Conservation (phyloP, 1,140 invertebrate genomes). For the Bombus terrestris region DNA sequence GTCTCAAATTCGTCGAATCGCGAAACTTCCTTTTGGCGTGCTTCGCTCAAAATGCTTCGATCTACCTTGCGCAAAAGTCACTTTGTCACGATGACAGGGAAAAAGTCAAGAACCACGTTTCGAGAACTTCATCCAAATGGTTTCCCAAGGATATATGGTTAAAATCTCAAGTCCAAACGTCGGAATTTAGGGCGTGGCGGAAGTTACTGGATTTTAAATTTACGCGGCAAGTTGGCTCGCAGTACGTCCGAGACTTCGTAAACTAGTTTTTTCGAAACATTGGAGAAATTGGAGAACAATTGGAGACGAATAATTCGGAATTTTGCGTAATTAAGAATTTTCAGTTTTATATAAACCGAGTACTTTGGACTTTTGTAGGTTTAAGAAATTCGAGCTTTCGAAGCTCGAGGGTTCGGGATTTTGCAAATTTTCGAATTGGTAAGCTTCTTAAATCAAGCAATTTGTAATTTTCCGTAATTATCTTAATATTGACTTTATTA, state of each 20-base stretch:
- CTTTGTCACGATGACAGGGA: not conserved
- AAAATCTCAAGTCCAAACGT: not conserved
- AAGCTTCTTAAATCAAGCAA: not conserved
- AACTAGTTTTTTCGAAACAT: too few species aligned
- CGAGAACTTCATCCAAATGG: not conserved
- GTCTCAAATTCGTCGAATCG: conserved; percentile 5
- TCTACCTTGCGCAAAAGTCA: not conserved
- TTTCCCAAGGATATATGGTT: not conserved
- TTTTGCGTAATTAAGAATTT: not conserved
- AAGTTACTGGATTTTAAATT: not conserved
- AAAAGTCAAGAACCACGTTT: too few species aligned
- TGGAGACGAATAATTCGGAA: not conserved
- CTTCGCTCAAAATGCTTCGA: not conserved
- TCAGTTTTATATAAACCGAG: not conserved
- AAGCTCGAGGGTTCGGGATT: not conserved
- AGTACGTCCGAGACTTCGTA: too few species aligned
- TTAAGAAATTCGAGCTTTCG: not conserved
- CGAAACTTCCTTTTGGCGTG: not conserved
- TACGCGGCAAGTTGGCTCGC: not conserved
- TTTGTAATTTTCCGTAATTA: not conserved
- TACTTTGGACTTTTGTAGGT: not conserved
- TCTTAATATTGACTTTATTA: not conserved
- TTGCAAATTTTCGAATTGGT: not conserved
- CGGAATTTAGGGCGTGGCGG: not conserved
- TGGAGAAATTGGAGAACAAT: too few species aligned